phyloP scores from a whole-genome alignment of 35 echinoderm and acorn worm genomes.

The Patiria miniata region DNA sequence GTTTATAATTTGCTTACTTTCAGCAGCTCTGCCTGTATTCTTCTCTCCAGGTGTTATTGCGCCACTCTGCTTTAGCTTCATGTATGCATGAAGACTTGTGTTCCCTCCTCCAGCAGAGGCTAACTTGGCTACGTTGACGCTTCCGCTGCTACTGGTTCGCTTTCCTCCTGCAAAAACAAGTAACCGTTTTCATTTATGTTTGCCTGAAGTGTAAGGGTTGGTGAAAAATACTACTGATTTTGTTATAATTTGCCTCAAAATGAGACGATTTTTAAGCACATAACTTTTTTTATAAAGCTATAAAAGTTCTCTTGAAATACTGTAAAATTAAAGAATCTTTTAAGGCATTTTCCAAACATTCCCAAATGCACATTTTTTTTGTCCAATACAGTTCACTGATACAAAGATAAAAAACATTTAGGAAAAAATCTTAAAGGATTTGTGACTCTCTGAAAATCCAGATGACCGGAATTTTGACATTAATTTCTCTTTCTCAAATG shows the following conservation, averaged over 20 bases:
- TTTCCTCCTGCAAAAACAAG: conserved; percentile 44
- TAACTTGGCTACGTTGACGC: conserved; percentile 45
- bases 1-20: neutral
- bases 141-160: conserved; percentile 29
- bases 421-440: neutral
- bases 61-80: conserved; percentile 78
- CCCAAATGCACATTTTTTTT: neutral
- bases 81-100: conserved; percentile 81
- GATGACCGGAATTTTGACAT: too few relatives aligned
- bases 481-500: too few relatives aligned
- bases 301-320: too few relatives aligned
- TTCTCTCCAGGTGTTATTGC: conserved; percentile 37
- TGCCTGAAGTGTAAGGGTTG: too few relatives aligned
- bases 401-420: neutral
- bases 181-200: neutral
- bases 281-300: too few relatives aligned
- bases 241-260: too few relatives aligned
- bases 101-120: conserved; percentile 33
- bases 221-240: too few relatives aligned
- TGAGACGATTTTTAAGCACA: too few relatives aligned
- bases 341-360: too few relatives aligned
- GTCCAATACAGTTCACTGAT: neutral
- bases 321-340: too few relatives aligned
- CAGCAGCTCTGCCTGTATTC: neutral
- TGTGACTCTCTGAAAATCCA: too few relatives aligned